Evolutionary conservation across 1,140 invertebrate genomes (phyloP).

Genomic region (Amyelois transitella): DNA sequence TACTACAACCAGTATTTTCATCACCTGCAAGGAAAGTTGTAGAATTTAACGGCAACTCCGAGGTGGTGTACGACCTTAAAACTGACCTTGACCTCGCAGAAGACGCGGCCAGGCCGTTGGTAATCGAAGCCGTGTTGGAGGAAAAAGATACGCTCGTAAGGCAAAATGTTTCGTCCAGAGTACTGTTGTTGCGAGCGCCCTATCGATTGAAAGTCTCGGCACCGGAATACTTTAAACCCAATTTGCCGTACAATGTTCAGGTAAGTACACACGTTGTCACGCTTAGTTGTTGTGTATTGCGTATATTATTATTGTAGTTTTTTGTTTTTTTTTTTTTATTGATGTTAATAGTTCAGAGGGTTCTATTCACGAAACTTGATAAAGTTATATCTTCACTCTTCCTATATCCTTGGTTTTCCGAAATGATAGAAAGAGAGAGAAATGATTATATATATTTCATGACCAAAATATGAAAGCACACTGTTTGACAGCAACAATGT

Average conservation of each 20-base stretch:
- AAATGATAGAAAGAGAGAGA: no score
- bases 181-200: conserved; percentile 86
- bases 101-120: conserved; percentile 83
- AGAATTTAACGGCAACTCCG: conserved; percentile 84
- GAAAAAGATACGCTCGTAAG: conserved; percentile 86
- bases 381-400: no score
- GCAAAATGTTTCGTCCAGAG: conserved; percentile 84
- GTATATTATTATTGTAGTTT: no score
- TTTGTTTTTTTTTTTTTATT: no score
- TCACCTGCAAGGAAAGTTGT: conserved; percentile 84
- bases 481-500: no score
- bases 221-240: conserved; percentile 90
- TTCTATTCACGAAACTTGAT: no score
- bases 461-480: no score
- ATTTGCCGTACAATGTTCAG: conserved; percentile 86
- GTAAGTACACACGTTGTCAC: conserved; percentile 71
- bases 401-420: no score
- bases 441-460: no score
- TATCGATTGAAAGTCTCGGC: conserved; percentile 89
- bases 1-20: conserved; percentile 87
- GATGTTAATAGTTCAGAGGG: no score
- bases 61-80: conserved; percentile 82
- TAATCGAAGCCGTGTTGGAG: conserved; percentile 86
- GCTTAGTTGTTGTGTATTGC: neutral
- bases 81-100: conserved; percentile 83